Evolutionary conservation across 2,888 invertebrate species (phyloP), one percentile per base, ranked within the genome.

Genomic region (Kryphioiulus occultus): DNA sequence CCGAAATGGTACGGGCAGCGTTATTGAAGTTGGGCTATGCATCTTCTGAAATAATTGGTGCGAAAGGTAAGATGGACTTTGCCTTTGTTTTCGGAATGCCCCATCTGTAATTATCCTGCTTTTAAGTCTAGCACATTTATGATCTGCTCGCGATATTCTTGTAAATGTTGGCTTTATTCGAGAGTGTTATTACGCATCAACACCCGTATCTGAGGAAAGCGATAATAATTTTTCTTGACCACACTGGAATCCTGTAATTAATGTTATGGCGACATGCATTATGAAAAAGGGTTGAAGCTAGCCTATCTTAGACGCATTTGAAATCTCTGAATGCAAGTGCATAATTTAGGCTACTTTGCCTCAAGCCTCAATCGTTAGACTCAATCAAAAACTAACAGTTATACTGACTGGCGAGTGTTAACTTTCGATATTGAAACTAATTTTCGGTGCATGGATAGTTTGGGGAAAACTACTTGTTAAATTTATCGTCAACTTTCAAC

Each of bases 21-120:
- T 94, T 99, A 91, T 94, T 96, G 91, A 95, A 97, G 90, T 94
- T 99, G 12, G 98, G 98, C 1, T 98, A 98, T 92, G 95, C 97
- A 22, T 85, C 92, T 88, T 88, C 91, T 89, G 92, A 92, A 87
- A 91, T 92, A 32, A 89, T 92, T 85, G 92, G 92, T 88, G 93
- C 93, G 53, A 92, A 92, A 92, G 93, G 93, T 93, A 89, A 88
- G 90, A 88, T 30, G 32, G 2, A 82, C 3, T 1, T 32, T 82
- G 1, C 22, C 15, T 15, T 82, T 82, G 1, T 19, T 47, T 5
- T 17, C 5, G 2, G 47, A 47, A 47, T 10, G 4, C 15, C 47
- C 47, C 15, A 17, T 15, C 10, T 10, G 12, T 10, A 47, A 47
- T 47, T 47, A 5, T 15, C 17, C 47, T 17, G 5, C 4, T 47